phyloP scores from a whole-genome alignment of 2,888 invertebrate species.

The Limnephilus rhombicus region DNA sequence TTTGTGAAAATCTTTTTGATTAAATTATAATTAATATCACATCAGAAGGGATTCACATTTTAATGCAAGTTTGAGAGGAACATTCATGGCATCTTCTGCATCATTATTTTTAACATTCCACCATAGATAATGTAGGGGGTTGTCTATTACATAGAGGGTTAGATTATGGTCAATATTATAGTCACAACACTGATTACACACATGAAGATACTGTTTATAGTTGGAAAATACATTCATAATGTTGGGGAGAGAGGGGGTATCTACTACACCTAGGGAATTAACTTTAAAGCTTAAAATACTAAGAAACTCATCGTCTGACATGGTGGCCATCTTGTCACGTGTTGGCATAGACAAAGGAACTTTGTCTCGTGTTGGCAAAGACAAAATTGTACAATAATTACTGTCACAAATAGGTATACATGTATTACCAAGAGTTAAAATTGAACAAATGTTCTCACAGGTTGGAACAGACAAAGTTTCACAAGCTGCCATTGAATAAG shows the following conservation, averaged over 20 bases:
- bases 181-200: conserved; percentile 58
- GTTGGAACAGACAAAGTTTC: not conserved
- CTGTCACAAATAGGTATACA: not conserved
- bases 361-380: not conserved
- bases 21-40: conserved; percentile 43
- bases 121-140: not conserved
- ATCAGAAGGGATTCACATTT: conserved; percentile 35
- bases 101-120: not conserved
- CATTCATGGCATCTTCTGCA: not conserved
- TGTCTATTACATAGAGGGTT: conserved; percentile 18
- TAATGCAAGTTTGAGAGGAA: not conserved
- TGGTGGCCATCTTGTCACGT: not conserved
- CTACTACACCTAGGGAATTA: conserved; percentile 13
- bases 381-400: not conserved
- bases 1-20: not conserved
- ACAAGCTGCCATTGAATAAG: not conserved
- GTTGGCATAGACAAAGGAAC: not conserved
- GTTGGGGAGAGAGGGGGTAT: not conserved
- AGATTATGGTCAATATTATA: conserved; percentile 41
- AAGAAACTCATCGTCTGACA: conserved; percentile 27
- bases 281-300: conserved; percentile 31
- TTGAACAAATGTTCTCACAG: not conserved
- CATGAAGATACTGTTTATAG: conserved; percentile 48
- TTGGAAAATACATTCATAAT: conserved; percentile 25
- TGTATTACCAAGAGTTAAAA: not conserved